Percentiles rank a stretch among this genome's conserved stretches.
phyloP scores from a whole-genome alignment of 2,797 vertebrate genomes.

The Apodemus agrarius region DNA sequence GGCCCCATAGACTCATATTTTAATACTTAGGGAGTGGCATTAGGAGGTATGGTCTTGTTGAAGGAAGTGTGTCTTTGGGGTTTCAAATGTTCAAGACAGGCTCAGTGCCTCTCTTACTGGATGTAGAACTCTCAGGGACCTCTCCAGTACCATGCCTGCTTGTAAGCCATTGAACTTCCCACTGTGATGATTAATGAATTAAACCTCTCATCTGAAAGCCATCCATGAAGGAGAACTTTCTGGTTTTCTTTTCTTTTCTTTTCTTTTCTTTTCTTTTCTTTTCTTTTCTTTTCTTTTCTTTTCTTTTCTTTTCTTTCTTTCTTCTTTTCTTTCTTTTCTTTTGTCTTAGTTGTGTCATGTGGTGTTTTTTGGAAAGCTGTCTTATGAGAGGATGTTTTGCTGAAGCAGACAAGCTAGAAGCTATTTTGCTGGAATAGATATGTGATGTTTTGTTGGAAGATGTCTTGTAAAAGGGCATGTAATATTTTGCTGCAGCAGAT shows the following conservation, averaged over 20 bases:
- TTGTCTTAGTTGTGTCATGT: background rate
- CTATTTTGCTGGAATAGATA: background rate
- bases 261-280: too few relatives aligned
- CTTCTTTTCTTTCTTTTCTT: too few relatives aligned
- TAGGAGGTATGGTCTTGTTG: background rate
- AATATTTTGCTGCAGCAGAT: background rate
- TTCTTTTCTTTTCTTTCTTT: too few relatives aligned
- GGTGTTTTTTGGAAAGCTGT: background rate
- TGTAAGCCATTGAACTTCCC: too few relatives aligned
- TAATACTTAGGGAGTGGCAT: background rate
- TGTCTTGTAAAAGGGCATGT: background rate
- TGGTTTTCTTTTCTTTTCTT: too few relatives aligned
- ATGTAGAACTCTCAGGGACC: background rate
- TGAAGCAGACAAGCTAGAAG: too few relatives aligned
- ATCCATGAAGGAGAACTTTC: background rate
- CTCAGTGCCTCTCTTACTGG: too few relatives aligned
- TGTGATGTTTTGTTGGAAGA: background rate
- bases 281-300: too few relatives aligned
- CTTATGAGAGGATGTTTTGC: background rate
- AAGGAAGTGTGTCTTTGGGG: background rate
- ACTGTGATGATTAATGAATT: background rate
- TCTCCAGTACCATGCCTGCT: background rate
- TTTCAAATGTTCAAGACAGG: too few relatives aligned
- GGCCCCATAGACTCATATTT: background rate
- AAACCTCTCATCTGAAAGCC: background rate